phyloP scores from a whole-genome alignment of 2,113 vertebrate species.

The Lycaon pictus region DNA sequence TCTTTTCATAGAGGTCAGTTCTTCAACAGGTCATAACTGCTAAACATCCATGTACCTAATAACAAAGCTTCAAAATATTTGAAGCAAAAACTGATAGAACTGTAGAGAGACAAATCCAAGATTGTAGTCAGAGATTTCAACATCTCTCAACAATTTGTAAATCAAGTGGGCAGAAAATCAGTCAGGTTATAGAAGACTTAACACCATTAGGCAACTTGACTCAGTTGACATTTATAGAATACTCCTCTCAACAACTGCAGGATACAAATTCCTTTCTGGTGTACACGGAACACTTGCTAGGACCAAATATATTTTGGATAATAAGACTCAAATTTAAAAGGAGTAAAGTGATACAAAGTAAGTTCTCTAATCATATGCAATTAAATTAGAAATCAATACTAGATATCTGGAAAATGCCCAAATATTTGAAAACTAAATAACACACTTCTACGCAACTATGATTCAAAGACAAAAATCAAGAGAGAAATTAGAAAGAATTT shows the following conservation, averaged over 20 bases:
- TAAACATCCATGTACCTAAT: background rate
- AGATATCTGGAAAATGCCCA: background rate
- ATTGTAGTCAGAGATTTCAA: background rate
- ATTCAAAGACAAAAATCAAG: background rate
- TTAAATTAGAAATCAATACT: constrained; percentile 5
- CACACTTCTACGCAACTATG: background rate
- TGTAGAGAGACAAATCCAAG: background rate
- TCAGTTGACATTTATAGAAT: background rate
- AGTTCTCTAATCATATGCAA: background rate
- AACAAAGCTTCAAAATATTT: background rate
- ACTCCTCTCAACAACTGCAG: background rate
- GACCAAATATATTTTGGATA: background rate
- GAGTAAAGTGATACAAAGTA: background rate
- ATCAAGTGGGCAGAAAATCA: background rate
- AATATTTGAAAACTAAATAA: background rate
- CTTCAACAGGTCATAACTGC: background rate
- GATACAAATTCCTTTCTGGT: background rate
- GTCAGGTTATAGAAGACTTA: background rate
- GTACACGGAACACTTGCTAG: background rate
- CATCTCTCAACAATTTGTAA: background rate
- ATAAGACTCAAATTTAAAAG: background rate
- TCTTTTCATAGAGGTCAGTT: background rate
- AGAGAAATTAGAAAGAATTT: background rate
- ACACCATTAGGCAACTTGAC: background rate
- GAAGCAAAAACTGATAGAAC: background rate